A percentile compares a stretch with the other conserved stretches of the same genome.
phyloP scores from a whole-genome alignment of 2,113 vertebrate genomes.

The Perccottus glenii region DNA sequence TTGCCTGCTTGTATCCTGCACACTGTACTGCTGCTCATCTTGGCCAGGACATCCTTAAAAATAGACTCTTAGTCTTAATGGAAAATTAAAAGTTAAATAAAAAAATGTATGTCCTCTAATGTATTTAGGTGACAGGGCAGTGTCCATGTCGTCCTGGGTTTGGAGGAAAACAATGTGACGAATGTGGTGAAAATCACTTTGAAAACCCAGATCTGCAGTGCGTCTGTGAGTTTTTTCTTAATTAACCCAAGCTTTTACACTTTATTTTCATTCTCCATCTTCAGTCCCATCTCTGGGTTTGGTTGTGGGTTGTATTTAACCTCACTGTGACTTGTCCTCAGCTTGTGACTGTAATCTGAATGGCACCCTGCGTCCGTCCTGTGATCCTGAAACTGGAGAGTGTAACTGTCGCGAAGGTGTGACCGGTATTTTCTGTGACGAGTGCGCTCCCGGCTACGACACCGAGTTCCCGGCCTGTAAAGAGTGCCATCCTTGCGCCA shows the following conservation, averaged over 20 bases:
- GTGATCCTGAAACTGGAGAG: constrained; percentile 79
- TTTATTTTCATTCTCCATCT: no score
- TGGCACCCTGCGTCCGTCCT: constrained; percentile 78
- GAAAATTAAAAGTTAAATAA: no score
- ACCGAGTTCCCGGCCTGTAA: constrained; percentile 82
- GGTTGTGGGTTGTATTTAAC: neutral
- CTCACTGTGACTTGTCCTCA: constrained; percentile 35
- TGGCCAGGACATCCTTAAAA: no score
- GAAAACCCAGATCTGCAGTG: constrained; percentile 79
- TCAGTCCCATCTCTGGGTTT: neutral
- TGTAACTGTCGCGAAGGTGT: constrained; percentile 81
- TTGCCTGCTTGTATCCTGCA: no score
- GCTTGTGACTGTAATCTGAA: constrained; percentile 84
- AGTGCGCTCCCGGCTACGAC: constrained; percentile 71
- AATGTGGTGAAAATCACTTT: constrained; percentile 85
- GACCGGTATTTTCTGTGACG: constrained; percentile 79
- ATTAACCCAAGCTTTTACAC: no score
- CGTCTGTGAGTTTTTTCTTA: constrained; percentile 71
- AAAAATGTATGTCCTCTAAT: constrained; percentile 1
- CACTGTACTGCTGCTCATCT: no score
- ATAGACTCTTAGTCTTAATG: no score
- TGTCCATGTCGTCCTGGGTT: constrained; percentile 83
- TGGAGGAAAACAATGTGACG: constrained; percentile 76
- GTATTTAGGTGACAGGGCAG: constrained; percentile 85
- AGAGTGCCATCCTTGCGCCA: constrained; percentile 83